These are phyloP conservation scores for Umimayanthus kanabou DNA, from an alignment of 92 coral and sea anemone species.

Conservation along the genomic window DNA sequence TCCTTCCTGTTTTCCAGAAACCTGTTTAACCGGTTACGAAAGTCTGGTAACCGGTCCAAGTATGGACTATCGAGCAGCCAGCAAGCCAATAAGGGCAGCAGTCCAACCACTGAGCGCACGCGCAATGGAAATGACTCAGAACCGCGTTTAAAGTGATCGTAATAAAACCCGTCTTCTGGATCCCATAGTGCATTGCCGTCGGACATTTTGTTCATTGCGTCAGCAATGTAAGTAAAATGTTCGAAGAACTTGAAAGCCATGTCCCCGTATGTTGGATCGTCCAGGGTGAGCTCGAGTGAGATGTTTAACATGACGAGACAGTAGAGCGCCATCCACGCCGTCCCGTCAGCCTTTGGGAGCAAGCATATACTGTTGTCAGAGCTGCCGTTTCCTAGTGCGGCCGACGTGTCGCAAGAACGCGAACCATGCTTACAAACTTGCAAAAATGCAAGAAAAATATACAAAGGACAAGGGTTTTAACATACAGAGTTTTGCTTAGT, in stretches of 20 bases:
- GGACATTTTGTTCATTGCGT: constrained; percentile 88
- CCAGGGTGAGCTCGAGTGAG: constrained; percentile 81
- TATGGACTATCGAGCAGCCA: constrained; percentile 74
- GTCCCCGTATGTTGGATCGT: constrained; percentile 82
- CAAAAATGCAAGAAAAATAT: not conserved
- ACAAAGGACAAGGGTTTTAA: no score
- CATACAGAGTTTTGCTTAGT: no score
- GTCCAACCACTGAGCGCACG: constrained; percentile 88
- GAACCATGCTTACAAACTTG: no score
- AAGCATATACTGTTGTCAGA: not conserved
- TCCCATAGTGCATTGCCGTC: constrained; percentile 92
- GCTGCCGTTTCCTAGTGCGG: no score
- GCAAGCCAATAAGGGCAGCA: constrained; percentile 80
- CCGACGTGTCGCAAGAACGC: no score
- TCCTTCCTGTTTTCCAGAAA: constrained; percentile 79
- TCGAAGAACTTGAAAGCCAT: constrained; percentile 91
- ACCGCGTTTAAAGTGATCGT: constrained; percentile 64
- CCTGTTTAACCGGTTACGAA: constrained; percentile 83
- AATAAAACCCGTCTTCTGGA: constrained; percentile 81
- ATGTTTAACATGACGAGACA: constrained; percentile 84
- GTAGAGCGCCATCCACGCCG: constrained; percentile 97
- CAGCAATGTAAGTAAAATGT: constrained; percentile 87
- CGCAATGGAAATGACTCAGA: constrained; percentile 62
- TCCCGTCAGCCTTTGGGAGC: constrained; percentile 79
- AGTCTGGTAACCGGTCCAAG: constrained; percentile 75